Percentiles rank a stretch among this genome's conserved stretches.
These are phyloP conservation scores for Bimastos eiseni DNA, from an alignment of 2,888 invertebrate genomes.

Conservation along the genomic window DNA sequence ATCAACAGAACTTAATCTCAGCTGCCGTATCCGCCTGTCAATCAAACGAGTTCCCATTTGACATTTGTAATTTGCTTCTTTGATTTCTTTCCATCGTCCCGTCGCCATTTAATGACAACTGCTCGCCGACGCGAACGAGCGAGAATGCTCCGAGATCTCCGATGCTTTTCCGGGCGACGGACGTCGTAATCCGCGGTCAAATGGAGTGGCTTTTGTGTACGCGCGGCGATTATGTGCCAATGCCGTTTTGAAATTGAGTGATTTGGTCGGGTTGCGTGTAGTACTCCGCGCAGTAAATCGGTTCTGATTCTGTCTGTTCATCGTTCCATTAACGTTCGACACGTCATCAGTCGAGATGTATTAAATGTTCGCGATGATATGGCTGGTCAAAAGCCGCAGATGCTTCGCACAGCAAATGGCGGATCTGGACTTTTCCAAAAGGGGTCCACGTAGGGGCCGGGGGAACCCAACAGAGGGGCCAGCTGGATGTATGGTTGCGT, in stretches of 20 bases:
- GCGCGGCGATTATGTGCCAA: neutral
- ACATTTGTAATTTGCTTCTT: constrained; percentile 13
- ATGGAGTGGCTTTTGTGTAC: neutral
- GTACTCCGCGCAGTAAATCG: neutral
- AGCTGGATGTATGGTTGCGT: too few relatives aligned
- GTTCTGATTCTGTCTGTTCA: neutral
- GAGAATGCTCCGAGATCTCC: neutral
- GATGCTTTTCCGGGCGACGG: neutral
- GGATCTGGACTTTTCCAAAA: too few relatives aligned
- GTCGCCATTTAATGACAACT: neutral
- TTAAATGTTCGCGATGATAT: neutral
- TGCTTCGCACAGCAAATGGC: too few relatives aligned
- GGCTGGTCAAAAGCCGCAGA: neutral
- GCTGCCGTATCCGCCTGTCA: neutral
- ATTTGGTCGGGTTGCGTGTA: neutral
- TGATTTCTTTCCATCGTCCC: neutral
- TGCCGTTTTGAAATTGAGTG: constrained; percentile 5
- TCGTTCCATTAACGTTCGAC: neutral
- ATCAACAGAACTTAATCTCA: neutral
- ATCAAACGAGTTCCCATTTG: neutral
- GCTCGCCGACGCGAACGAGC: neutral
- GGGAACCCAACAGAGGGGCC: too few relatives aligned
- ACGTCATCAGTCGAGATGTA: neutral
- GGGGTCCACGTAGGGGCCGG: too few relatives aligned
- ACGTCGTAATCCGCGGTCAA: neutral